phyloP scores from a whole-genome alignment of 2,888 invertebrate genomes.

The Parapristionchus giblindavisi region DNA sequence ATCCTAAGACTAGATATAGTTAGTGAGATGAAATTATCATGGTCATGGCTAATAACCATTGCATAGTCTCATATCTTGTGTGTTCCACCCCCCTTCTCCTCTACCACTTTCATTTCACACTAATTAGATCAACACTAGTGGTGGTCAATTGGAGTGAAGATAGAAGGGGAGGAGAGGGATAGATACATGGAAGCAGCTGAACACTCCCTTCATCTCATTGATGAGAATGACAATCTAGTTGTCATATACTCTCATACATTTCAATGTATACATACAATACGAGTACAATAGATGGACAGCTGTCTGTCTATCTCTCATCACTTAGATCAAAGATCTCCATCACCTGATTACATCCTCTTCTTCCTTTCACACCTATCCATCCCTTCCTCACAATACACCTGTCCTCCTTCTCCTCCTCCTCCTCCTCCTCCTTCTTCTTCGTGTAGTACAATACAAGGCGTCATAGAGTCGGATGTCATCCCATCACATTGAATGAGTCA shows the following conservation, averaged over 20 bases:
- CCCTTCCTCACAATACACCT: slow-evolving; percentile 3
- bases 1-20: neutral
- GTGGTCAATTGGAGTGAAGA: no score
- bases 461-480: neutral
- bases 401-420: neutral
- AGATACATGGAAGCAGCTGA: neutral
- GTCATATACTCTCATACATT: neutral
- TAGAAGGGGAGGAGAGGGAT: no score
- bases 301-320: neutral
- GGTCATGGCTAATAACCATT: no score
- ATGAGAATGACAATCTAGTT: no score
- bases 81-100: no score
- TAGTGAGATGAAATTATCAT: no score
- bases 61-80: no score
- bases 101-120: no score
- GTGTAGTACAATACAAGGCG: neutral
- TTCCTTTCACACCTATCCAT: neutral
- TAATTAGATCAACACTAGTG: no score
- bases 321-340: neutral
- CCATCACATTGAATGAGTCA: neutral
- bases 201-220: neutral
- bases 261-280: neutral
- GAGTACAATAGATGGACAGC: slow-evolving; percentile 7
- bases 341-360: neutral
- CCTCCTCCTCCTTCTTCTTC: slow-evolving; percentile 5